phyloP scores from a whole-genome alignment of 2,888 invertebrate species.

The Diarsia rubi region DNA sequence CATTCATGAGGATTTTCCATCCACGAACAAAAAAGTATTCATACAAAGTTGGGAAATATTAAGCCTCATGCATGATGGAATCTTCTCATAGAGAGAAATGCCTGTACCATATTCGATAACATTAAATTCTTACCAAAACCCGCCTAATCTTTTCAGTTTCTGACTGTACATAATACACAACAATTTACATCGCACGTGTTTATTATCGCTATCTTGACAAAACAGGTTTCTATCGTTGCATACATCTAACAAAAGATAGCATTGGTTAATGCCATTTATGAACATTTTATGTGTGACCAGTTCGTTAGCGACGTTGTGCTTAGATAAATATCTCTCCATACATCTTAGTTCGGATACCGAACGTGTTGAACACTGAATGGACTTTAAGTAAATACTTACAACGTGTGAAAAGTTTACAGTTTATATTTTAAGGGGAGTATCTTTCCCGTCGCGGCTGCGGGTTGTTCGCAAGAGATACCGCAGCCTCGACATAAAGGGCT shows the following conservation, averaged over 20 bases:
- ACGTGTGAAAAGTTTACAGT: conserved; percentile 30
- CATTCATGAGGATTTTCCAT: too few species aligned
- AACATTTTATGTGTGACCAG: conserved; percentile 71
- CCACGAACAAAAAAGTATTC: too few species aligned
- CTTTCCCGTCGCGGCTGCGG: too few species aligned
- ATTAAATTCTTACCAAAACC: not conserved
- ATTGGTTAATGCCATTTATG: conserved; percentile 70
- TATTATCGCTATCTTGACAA: conserved; percentile 55
- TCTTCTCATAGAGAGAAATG: not conserved
- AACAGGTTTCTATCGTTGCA: conserved; percentile 63
- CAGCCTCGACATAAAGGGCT: too few species aligned
- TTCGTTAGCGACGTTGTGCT: conserved; percentile 71
- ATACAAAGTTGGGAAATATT: not conserved
- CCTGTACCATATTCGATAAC: not conserved
- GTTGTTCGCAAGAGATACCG: too few species aligned
- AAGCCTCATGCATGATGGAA: not conserved
- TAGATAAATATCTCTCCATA: conserved; percentile 69
- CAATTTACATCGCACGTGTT: conserved; percentile 57
- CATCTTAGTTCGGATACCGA: conserved; percentile 62
- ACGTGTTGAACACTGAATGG: conserved; percentile 46
- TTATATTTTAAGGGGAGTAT: conserved; percentile 1
- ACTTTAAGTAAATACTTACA: conserved; percentile 39
- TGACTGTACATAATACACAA: conserved; percentile 30
- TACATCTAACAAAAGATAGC: conserved; percentile 71
- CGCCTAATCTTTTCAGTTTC: not conserved